These are phyloP conservation scores for Malthinus seriepunctatus DNA, from an alignment of 2,888 invertebrate species.

Conservation along the genomic window DNA sequence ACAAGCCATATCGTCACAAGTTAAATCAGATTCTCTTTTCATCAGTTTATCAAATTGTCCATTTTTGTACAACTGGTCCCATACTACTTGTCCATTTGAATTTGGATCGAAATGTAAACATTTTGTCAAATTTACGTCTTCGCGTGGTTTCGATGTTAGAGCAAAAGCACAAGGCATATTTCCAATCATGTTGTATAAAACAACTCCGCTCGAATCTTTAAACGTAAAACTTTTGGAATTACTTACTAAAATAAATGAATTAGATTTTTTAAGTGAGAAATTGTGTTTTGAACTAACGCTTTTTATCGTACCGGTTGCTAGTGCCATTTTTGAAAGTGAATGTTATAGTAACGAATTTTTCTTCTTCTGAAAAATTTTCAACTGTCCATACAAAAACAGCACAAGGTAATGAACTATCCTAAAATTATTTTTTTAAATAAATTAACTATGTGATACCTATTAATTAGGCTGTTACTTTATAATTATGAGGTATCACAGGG, in stretches of 20 bases:
- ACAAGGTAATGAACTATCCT: constrained; percentile 88
- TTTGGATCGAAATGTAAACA: constrained; percentile 70
- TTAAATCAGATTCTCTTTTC: constrained; percentile 40
- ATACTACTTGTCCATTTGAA: constrained; percentile 68
- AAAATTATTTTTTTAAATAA: constrained; percentile 43
- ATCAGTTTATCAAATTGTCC: constrained; percentile 62
- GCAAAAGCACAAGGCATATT: constrained; percentile 71
- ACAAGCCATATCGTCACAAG: constrained; percentile 50
- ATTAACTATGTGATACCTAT: too few species aligned
- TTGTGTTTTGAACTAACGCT: constrained; percentile 46
- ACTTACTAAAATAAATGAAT: constrained; percentile 45
- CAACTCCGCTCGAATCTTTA: constrained; percentile 61
- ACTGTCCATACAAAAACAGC: constrained; percentile 87
- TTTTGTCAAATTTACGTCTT: constrained; percentile 60
- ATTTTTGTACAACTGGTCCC: constrained; percentile 73
- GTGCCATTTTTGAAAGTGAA: constrained; percentile 91
- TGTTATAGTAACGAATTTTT: constrained; percentile 78
- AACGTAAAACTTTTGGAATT: constrained; percentile 61
- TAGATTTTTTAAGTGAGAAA: neutral
- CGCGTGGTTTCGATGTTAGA: constrained; percentile 59
- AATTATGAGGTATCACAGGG: constrained; percentile 91
- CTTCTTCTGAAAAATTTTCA: constrained; percentile 71
- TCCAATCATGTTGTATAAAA: constrained; percentile 68
- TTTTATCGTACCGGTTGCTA: constrained; percentile 62
- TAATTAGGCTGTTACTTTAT: constrained; percentile 81